Conservation (phyloP, 2,113 vertebrate genomes). For the Poeciliopsis retropinna region DNA sequence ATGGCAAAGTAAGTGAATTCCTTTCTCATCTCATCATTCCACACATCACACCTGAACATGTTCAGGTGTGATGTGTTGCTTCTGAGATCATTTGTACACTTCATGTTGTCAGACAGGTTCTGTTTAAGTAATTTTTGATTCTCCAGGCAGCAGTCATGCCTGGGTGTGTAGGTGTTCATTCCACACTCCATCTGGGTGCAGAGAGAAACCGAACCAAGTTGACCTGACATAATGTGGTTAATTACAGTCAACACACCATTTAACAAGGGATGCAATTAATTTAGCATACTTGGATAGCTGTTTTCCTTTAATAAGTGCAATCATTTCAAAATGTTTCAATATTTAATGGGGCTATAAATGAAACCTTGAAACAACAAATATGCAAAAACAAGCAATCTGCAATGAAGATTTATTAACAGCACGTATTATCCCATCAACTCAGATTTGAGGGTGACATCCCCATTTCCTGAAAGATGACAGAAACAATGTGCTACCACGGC, state of each 20-base stretch:
- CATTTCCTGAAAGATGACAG: conserved; percentile 36
- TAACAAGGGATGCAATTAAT: no score
- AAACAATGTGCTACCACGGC: conserved; percentile 47
- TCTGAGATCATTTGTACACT: background rate
- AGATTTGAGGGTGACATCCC: conserved; percentile 35
- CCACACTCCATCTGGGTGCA: background rate
- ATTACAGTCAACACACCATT: no score
- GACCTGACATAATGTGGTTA: no score
- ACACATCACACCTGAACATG: no score
- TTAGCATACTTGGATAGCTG: no score
- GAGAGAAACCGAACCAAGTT: no score
- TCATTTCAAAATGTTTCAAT: background rate
- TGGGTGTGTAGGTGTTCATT: background rate
- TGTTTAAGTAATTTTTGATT: background rate
- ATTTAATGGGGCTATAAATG: background rate
- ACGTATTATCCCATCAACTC: background rate
- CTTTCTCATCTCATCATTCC: background rate
- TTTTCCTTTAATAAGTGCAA: no score
- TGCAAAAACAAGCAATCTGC: background rate
- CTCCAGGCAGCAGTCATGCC: background rate
- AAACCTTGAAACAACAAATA: background rate
- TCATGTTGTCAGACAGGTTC: background rate
- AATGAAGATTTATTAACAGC: background rate
- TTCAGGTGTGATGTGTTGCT: background rate
- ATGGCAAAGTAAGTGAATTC: background rate